Evolutionary conservation across 64 coral and sea anemone species (phyloP).

Genomic region (Stichodactyla helianthus): DNA sequence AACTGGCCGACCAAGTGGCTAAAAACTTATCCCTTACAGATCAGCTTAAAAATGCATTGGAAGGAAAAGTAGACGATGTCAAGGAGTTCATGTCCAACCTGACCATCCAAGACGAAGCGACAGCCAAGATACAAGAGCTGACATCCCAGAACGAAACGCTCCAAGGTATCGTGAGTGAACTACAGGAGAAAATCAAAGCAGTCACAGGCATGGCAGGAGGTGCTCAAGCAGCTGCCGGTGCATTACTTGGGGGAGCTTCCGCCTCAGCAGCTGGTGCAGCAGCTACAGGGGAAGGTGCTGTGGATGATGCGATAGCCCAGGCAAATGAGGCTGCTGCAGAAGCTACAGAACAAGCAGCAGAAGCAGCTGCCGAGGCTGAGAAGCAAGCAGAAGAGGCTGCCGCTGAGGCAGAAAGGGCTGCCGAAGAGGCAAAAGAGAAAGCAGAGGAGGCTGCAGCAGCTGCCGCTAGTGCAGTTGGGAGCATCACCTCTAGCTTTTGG

Average conservation of each 20-base stretch:
- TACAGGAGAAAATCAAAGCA: background rate
- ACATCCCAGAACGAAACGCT: background rate
- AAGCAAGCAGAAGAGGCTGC: background rate
- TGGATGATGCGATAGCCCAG: background rate
- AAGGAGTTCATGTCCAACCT: slow-evolving; percentile 29
- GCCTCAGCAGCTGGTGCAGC: background rate
- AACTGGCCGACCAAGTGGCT: background rate
- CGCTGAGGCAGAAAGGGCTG: background rate
- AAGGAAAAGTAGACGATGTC: slow-evolving; percentile 5
- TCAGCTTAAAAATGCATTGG: slow-evolving; percentile 2
- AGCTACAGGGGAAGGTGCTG: background rate
- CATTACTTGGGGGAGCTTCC: background rate
- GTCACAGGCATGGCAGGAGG: background rate
- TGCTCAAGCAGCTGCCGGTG: background rate
- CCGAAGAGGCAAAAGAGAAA: background rate
- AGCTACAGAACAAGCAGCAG: background rate
- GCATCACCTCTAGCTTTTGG: background rate
- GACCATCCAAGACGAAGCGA: background rate
- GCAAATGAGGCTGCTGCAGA: background rate
- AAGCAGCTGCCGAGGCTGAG: background rate
- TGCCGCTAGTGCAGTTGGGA: background rate
- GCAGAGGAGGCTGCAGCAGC: background rate
- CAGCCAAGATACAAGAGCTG: slow-evolving; percentile 2
- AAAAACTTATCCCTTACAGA: background rate
- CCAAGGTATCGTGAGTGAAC: background rate